Base-by-base conservation (phyloP, 2,113 vertebrate species). In the Serinus canaria region DNA sequence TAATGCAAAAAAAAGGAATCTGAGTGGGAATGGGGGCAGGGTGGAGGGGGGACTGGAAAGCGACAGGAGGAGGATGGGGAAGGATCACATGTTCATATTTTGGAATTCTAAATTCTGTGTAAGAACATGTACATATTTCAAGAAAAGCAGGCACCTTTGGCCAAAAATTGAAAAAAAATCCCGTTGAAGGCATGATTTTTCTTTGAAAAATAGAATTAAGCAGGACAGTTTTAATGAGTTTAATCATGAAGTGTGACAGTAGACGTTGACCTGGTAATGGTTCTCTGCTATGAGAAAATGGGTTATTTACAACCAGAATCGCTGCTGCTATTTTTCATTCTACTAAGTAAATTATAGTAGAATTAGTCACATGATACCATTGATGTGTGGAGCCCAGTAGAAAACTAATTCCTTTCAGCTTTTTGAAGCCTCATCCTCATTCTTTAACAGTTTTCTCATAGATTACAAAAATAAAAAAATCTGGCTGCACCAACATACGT, bases 261-360 rank as follows among this genome's bases (percentile, higher is more conserved):
- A 60, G 44, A 60, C 53, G 87, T 56, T 94, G 89, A 94, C 87
- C 83, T 87, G 62, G 47, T 53, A 81, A 91, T 68, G 69, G 56
- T 44, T 64, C 43, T 89, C 52, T 91, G 60, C 76, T 75, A 53
- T 23, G 83, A 92, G 73, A 94, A 91, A 88, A 86, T 43, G 63
- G 56, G 49, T 91, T 84, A 64, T 89, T 93, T 94, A 68, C 69
- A 87, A 60, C 22, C 31, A 64, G 39, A 87, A 84, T 52, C 9
- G 2, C 77, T 78, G 58, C 4, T 91, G 85, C 33, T 93, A 75
- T 89, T 95, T 92, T 89, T 89, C 66, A 87, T 91, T 84, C 69
- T 31, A 27, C 25, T 52, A 75, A 66, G 80, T 72, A 77, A 89
- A 92, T 84, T 56, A 49, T 68, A 89, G 83, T 76, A 91, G 77